These are phyloP conservation scores for Acrocyrtus sp. DNA, from an alignment of 2,888 invertebrate genomes.

Conservation along the genomic window DNA sequence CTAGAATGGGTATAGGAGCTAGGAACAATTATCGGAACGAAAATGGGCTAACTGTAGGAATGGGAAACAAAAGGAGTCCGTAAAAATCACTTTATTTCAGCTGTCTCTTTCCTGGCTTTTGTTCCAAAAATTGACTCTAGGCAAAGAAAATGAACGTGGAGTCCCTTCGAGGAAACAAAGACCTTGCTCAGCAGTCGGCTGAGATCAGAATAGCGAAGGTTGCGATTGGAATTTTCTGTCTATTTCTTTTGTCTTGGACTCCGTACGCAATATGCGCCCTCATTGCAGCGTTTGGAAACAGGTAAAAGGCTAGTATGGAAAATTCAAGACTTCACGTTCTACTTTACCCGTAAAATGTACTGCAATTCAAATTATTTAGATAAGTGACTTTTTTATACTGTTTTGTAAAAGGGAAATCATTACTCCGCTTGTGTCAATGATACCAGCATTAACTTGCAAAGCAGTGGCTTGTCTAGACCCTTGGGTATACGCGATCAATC, in stretches of 20 bases:
- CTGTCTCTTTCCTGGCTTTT: neutral
- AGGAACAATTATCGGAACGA: too few relatives aligned
- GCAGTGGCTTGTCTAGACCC: conserved; percentile 92
- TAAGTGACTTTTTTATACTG: neutral
- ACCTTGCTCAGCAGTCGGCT: conserved; percentile 76
- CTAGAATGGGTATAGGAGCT: too few relatives aligned
- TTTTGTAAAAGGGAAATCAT: conserved; percentile 66
- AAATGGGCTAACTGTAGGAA: neutral
- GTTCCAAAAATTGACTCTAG: too few relatives aligned
- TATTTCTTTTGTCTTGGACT: conserved; percentile 89
- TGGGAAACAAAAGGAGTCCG: neutral
- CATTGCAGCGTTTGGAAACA: conserved; percentile 84
- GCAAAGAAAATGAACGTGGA: conserved; percentile 94
- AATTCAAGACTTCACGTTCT: neutral
- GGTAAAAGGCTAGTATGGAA: conserved; percentile 65
- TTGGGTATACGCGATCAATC: conserved; percentile 90
- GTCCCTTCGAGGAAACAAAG: conserved; percentile 79
- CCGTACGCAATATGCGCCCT: conserved; percentile 87
- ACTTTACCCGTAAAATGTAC: neutral
- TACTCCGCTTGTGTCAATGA: conserved; percentile 76
- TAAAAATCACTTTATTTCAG: neutral
- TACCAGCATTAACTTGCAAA: conserved; percentile 88
- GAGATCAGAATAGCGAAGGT: conserved; percentile 89
- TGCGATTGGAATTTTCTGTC: conserved; percentile 85
- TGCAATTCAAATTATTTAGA: neutral